Evolutionary conservation across 2,113 vertebrate species (phyloP).

Genomic region (Sylvia atricapilla): DNA sequence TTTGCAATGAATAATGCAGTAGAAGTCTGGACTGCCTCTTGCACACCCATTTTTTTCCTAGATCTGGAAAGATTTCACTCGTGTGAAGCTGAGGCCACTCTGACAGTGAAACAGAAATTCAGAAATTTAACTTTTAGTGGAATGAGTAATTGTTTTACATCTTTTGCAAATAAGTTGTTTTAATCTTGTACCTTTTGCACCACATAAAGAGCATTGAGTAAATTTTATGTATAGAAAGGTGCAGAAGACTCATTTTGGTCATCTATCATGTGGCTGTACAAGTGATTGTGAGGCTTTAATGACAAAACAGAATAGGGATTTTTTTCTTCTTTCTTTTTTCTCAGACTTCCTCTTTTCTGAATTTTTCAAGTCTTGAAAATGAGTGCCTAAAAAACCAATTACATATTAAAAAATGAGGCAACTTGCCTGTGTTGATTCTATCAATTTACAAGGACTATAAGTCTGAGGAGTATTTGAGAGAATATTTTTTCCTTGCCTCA

Average conservation of each 20-base stretch:
- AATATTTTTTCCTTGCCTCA: neutral
- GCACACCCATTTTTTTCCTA: neutral
- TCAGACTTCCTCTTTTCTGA: neutral
- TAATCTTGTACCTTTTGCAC: neutral
- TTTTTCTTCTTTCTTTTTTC: neutral
- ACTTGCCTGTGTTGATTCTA: neutral
- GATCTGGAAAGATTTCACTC: neutral
- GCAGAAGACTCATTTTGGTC: neutral
- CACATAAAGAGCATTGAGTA: neutral
- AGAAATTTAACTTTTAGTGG: neutral
- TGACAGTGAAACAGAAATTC: neutral
- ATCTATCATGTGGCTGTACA: neutral
- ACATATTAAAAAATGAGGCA: neutral
- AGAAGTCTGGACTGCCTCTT: neutral
- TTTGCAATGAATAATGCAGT: neutral
- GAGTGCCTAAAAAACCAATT: neutral
- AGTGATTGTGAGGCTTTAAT: neutral
- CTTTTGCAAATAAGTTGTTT: neutral
- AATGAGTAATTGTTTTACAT: neutral
- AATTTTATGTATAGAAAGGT: neutral
- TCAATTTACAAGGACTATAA: neutral
- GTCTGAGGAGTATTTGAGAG: neutral
- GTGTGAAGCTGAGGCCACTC: neutral
- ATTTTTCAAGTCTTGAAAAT: neutral
- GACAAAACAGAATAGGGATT: neutral